Conservation (phyloP, 2,888 invertebrate species). For the Rotaria macrura region DNA sequence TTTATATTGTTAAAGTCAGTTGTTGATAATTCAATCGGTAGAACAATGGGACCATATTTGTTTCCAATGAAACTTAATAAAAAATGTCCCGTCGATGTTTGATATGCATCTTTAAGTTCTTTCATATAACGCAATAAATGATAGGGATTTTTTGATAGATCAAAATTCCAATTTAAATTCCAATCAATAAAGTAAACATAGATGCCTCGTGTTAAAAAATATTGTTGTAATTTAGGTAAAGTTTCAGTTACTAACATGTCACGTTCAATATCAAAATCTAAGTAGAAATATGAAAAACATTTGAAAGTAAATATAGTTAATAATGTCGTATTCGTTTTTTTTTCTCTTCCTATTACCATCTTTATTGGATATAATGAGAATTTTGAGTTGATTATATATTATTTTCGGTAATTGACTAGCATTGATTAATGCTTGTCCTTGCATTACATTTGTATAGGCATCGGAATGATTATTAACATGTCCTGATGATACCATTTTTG, state of each 20-base stretch:
- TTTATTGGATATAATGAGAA: neutral
- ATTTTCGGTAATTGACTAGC: neutral
- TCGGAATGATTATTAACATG: neutral
- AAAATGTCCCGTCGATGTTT: constrained; percentile 34
- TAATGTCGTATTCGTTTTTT: no score
- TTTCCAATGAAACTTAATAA: constrained; percentile 34
- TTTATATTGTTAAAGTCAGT: constrained; percentile 32
- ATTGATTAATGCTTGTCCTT: neutral
- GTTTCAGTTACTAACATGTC: constrained; percentile 27
- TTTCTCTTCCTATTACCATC: neutral
- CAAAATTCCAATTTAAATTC: constrained; percentile 33
- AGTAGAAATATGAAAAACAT: neutral
- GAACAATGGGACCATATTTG: constrained; percentile 34
- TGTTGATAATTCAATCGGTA: constrained; percentile 32
- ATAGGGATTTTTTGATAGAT: constrained; percentile 32
- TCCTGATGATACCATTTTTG: neutral
- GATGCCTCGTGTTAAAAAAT: constrained; percentile 33
- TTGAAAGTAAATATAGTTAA: no score
- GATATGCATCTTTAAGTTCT: constrained; percentile 32
- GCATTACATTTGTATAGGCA: neutral
- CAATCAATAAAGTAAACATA: constrained; percentile 34
- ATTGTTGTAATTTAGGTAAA: constrained; percentile 34
- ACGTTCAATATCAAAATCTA: constrained; percentile 35
- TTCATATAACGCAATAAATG: constrained; percentile 26
- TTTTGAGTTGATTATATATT: neutral